Evolutionary conservation across 2,888 invertebrate genomes (phyloP), one percentile per base, ranked within the genome.

Genomic region (Lypha dubia): DNA sequence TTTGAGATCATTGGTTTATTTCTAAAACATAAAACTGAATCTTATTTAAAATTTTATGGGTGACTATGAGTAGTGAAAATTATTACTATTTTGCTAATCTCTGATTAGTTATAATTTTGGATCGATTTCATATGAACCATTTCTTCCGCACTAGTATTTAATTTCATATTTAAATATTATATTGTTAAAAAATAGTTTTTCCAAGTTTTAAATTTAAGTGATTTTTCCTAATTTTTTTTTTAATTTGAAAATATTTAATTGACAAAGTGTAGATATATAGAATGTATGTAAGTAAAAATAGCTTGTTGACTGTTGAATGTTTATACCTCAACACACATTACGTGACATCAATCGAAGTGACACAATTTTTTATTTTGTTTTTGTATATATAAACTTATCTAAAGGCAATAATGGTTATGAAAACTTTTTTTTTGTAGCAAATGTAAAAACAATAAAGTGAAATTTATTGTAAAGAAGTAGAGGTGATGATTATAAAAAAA

Each of bases 321-420:
- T 38, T n/a, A 32, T 35, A 41, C 73, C 32, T 68, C 67, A 84
- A 73, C 84, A 84, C 84, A 84, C 62, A 84, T 84, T 84, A 84
- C 84, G 84, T 84, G 84, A 81, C 84, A 81, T 79, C 81, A 81
- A 81, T 84, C 68, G 81, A 81, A 68, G 81, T 84, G 84, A 84
- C 81, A 84, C 84, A 84, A 79, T 79, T 83, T 22, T 74, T 44
- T 73, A 75, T 56, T 38, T 38, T 41, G 17, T 49, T 22, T 15
- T 13, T 41, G 4, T 68, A 22, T 53, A 35, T 65, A 15, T 35
- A 49, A 32, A 32, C 46, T 70, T 75, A 62, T 75, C 51, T 74
- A 70, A 75, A 71, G 17, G 75, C 75, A 70, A 28, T 49, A 70
- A 44, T 70, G 63, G n/a, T n/a, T n/a, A 53, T 75, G 75, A 81